Evolutionary conservation across 2,113 vertebrate species (phyloP), one percentile per base, ranked within the genome.

Genomic region (Psophia crepitans): DNA sequence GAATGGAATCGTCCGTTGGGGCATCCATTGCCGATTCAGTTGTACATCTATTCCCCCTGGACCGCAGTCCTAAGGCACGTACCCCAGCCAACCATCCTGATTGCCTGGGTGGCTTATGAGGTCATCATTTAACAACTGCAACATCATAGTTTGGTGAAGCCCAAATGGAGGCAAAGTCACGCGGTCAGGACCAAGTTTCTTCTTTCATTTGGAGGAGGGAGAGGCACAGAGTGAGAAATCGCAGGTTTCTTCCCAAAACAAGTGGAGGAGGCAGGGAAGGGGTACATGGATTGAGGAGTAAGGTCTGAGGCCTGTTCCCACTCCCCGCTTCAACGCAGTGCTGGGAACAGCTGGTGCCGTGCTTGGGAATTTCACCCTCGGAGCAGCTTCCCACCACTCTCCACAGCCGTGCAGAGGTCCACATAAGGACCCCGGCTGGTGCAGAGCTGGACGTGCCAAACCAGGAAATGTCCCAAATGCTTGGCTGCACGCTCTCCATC

Each of bases 401-500:
- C 56, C 43, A 33, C 93, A 89, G 95, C 76, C 93, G 86, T 74
- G 86, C 1, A 1, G 60, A 73, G 53, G 26, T 63, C 28, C 49
- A 63, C 26, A 22, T 14, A 51, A 18, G 33, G 33, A 39, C 51
- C 23, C 32, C 21, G 4, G 68, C 21, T 86, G 60, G 60, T 15
- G 23, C 41, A 63, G 44, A 70, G 20, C 14, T 51, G 46, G 65
- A 39, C n/a, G 32, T 75, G 75, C 90, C 95, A 94, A 57, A 18
- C 22, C 76, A 96, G 96, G 83, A 95, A 93, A 97, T 87, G 39
- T 30, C 86, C 69, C 14, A 8, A 87, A 75, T 75, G 30, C 83
- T 92, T 97, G 90, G 94, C 86, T 54, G 14, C 17, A 5, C 27
- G 5, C 26, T 87, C 65, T 53, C 46, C 77, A 27, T 75, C 75